Evolutionary conservation across 2,888 invertebrate genomes (phyloP).

Genomic region (Periphyllus acericola): DNA sequence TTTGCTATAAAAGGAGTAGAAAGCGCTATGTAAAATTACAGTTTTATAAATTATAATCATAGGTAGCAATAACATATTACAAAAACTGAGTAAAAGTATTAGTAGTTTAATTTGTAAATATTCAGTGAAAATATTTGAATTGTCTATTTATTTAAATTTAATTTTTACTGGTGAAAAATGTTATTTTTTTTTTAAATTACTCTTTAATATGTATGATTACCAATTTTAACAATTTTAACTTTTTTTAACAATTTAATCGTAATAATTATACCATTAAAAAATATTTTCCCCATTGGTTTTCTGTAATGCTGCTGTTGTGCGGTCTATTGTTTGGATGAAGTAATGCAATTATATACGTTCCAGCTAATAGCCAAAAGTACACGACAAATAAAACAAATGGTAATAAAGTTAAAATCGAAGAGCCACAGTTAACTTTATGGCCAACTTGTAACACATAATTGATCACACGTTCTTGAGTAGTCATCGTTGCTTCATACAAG

Average conservation of each 20-base stretch:
- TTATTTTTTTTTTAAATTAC: not conserved
- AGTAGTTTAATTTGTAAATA: too few relatives aligned
- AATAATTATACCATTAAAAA: not conserved
- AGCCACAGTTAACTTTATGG: not conserved
- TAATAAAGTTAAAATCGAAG: not conserved
- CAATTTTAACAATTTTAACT: too few relatives aligned
- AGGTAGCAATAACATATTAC: not conserved
- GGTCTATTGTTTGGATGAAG: not conserved
- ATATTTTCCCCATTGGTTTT: not conserved
- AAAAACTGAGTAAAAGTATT: not conserved
- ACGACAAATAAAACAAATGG: not conserved
- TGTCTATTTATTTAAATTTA: not conserved
- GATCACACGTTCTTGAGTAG: too few relatives aligned
- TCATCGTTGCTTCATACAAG: not conserved
- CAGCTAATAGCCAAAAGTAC: not conserved
- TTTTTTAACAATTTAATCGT: too few relatives aligned
- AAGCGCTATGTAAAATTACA: not conserved
- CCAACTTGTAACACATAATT: not conserved
- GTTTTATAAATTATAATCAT: not conserved
- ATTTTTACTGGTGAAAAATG: too few relatives aligned
- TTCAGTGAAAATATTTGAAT: too few relatives aligned
- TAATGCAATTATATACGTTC: not conserved
- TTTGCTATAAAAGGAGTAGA: conserved; percentile 6
- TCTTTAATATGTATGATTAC: not conserved
- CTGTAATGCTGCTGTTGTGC: not conserved